These are phyloP conservation scores for Acrocera orbiculus DNA, from an alignment of 2,888 invertebrate species.

Conservation along the genomic window DNA sequence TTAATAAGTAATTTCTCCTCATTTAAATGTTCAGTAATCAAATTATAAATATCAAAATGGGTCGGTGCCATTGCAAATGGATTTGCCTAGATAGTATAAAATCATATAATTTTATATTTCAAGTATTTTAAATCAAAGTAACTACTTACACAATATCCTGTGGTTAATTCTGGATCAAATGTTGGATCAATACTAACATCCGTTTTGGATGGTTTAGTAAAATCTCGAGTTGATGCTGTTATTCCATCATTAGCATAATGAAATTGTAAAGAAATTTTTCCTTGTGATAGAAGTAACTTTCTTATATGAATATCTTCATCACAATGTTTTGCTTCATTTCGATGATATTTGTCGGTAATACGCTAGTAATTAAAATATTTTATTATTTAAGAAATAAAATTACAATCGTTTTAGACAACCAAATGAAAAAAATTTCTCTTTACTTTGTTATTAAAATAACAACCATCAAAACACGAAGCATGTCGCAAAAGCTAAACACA, in stretches of 20 bases:
- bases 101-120: not conserved
- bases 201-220: constrained; percentile 48
- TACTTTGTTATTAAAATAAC: too few species aligned
- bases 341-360: constrained; percentile 43
- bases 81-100: constrained; percentile 36
- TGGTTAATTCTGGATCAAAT: constrained; percentile 44
- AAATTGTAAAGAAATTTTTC: constrained; percentile 30
- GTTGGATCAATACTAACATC: constrained; percentile 50
- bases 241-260: constrained; percentile 26
- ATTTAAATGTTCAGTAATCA: constrained; percentile 42
- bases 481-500: too few species aligned
- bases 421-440: too few species aligned
- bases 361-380: constrained; percentile 24
- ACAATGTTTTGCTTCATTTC: constrained; percentile 38
- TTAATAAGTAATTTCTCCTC: constrained; percentile 41
- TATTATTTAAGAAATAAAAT: not conserved
- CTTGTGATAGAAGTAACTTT: constrained; percentile 42
- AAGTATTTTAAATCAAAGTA: constrained; percentile 2
- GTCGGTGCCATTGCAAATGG: constrained; percentile 39
- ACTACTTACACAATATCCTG: constrained; percentile 47
- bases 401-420: too few species aligned
- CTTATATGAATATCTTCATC: constrained; percentile 45
- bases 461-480: too few species aligned
- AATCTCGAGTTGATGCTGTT: constrained; percentile 37
- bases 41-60: constrained; percentile 43